Conservation (phyloP, 2,113 vertebrate species). For the Apus apus region DNA sequence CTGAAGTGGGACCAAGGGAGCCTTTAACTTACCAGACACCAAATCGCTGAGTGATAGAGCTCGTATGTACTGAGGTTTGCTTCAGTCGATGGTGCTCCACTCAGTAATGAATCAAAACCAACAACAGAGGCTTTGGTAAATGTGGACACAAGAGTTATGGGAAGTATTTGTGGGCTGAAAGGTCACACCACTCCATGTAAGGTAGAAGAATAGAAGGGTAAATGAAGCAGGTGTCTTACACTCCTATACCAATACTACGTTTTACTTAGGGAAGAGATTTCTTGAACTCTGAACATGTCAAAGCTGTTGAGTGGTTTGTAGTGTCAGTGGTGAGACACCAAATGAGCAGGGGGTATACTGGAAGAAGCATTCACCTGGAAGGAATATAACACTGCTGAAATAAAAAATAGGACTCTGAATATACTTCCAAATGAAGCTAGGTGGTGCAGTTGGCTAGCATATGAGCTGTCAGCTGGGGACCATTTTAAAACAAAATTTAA, state of each 20-base stretch:
- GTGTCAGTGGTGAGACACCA: not conserved
- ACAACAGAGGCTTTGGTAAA: not conserved
- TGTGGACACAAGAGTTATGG: not conserved
- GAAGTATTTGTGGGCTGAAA: not conserved
- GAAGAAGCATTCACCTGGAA: not conserved
- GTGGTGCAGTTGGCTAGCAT: not conserved
- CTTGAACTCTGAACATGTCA: not conserved
- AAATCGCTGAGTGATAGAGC: no score
- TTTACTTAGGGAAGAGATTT: not conserved
- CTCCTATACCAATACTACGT: not conserved
- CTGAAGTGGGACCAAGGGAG: not conserved
- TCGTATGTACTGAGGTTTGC: not conserved
- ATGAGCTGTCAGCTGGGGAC: not conserved
- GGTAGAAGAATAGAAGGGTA: not conserved
- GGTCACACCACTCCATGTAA: not conserved
- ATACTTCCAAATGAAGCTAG: not conserved
- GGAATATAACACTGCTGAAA: not conserved
- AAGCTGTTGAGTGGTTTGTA: not conserved
- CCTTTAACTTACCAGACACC: not conserved
- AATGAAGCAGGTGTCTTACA: not conserved
- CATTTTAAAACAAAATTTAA: not conserved
- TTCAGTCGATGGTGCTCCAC: accelerated
- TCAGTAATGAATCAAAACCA: not conserved
- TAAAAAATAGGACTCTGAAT: not conserved
- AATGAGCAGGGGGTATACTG: not conserved